These are phyloP conservation scores for Synergus japonicus DNA, from an alignment of 2,888 invertebrate species.

Conservation along the genomic window DNA sequence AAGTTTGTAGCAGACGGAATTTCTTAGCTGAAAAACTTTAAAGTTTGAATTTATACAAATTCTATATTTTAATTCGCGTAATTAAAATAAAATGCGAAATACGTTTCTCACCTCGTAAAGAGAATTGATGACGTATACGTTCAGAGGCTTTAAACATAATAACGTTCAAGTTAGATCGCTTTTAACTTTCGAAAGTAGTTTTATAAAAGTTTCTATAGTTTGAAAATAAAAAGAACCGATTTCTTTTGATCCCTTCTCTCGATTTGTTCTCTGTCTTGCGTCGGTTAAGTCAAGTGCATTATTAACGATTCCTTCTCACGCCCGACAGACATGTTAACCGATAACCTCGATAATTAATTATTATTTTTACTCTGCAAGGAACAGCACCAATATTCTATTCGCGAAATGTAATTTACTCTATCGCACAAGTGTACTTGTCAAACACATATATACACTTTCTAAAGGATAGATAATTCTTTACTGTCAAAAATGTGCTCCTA, in stretches of 20 bases:
- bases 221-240: background rate
- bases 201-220: background rate
- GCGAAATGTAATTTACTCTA: background rate
- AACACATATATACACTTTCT: conserved; percentile 1
- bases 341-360: conserved; percentile 36
- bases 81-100: too few relatives aligned
- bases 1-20: too few relatives aligned
- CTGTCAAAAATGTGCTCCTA: conserved; percentile 23
- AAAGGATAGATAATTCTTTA: conserved; percentile 31
- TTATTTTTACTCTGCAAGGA: conserved; percentile 21
- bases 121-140: background rate
- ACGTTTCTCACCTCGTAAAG: background rate
- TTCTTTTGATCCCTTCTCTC: conserved; percentile 13
- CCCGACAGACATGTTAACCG: conserved; percentile 22
- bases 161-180: too few relatives aligned
- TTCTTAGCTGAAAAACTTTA: background rate
- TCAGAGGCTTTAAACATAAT: background rate
- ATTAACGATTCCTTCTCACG: conserved; percentile 37
- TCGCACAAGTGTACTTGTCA: conserved; percentile 5
- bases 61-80: background rate
- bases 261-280: conserved; percentile 10
- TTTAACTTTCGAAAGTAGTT: background rate
- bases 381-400: background rate
- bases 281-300: conserved; percentile 13
- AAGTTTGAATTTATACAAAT: background rate